Evolutionary conservation across 2,113 vertebrate genomes (phyloP).

Genomic region (Marmota flaviventris): DNA sequence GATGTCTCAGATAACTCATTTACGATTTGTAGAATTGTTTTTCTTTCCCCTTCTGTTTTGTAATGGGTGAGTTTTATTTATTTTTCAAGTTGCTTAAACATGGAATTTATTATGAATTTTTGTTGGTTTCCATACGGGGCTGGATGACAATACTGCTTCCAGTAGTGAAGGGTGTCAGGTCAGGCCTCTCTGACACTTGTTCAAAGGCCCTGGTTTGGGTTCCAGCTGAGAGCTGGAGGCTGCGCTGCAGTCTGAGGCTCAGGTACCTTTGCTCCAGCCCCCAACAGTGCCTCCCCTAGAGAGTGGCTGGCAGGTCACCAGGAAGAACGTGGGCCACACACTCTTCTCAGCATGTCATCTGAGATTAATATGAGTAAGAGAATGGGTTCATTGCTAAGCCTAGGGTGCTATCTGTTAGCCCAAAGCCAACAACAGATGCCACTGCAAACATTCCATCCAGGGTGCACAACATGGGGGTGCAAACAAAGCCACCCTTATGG

Average conservation of each 20-base stretch:
- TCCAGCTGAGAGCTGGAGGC: not conserved
- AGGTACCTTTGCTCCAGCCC: no score
- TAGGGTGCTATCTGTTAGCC: not conserved
- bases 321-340: no score
- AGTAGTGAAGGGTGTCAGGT: not conserved
- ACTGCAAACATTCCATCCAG: not conserved
- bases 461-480: not conserved
- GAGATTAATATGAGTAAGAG: not conserved
- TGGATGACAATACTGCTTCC: not conserved
- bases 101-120: not conserved
- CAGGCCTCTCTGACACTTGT: not conserved
- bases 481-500: not conserved
- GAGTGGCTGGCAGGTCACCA: not conserved
- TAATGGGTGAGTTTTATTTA: not conserved
- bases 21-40: not conserved
- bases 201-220: not conserved
- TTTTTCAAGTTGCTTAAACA: conserved; percentile 2
- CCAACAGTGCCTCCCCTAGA: not conserved
- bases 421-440: not conserved
- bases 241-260: not conserved
- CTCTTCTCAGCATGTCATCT: not conserved
- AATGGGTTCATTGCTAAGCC: not conserved
- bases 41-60: not conserved
- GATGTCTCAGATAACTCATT: not conserved
- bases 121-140: not conserved